These are phyloP conservation scores for Nasonia giraulti DNA, from an alignment of 1,140 invertebrate genomes.

Conservation along the genomic window DNA sequence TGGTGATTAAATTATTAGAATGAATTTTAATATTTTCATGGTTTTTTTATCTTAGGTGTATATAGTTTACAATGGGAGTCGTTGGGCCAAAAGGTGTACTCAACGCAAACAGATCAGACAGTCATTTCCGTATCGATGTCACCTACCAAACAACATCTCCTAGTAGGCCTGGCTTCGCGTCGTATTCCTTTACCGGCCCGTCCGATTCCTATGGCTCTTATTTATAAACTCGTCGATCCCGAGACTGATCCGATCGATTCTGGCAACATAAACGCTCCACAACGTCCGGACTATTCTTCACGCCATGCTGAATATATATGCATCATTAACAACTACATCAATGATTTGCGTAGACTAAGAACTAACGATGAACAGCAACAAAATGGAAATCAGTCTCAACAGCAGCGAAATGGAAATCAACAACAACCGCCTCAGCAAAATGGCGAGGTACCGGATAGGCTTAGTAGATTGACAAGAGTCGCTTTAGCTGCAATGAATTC, in stretches of 20 bases:
- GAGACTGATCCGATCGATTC: conserved; percentile 19
- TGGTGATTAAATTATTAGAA: not conserved
- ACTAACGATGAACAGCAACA: conserved; percentile 42
- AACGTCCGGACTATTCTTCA: not conserved
- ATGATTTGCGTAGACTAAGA: conserved; percentile 24
- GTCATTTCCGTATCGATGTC: conserved; percentile 89
- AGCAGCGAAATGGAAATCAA: conserved; percentile 10
- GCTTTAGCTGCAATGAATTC: not conserved
- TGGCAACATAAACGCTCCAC: not conserved
- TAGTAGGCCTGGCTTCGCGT: conserved; percentile 85
- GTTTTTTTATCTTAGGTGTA: conserved; percentile 75
- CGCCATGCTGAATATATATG: conserved; percentile 24
- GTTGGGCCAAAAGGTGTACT: conserved; percentile 85
- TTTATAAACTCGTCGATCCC: conserved; percentile 75
- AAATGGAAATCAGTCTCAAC: too few species aligned
- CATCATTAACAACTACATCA: conserved; percentile 20
- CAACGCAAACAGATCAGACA: conserved; percentile 83
- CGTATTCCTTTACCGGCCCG: conserved; percentile 72
- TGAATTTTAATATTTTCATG: not conserved
- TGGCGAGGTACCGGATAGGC: not conserved
- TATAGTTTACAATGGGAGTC: conserved; percentile 85
- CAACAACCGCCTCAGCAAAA: not conserved
- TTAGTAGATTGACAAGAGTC: too few species aligned
- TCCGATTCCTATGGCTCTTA: conserved; percentile 80
- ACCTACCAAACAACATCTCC: conserved; percentile 83